phyloP scores from a whole-genome alignment of 2,113 vertebrate genomes.

The Eidolon helvum region DNA sequence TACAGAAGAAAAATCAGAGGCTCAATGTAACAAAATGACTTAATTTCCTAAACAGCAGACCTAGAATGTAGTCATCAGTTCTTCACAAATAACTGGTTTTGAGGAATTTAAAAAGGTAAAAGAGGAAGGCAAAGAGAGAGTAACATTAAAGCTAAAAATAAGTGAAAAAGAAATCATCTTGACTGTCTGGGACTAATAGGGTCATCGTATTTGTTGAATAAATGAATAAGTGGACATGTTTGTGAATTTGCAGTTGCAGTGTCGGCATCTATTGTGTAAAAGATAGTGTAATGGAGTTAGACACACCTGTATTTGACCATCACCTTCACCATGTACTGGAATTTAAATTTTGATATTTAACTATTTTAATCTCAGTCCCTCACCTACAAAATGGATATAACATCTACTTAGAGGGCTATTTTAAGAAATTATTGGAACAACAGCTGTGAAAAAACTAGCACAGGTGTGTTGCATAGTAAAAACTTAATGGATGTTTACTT shows the following conservation, averaged over 20 bases:
- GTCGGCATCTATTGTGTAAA: background rate
- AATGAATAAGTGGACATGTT: background rate
- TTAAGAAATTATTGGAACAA: background rate
- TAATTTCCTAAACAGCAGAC: background rate
- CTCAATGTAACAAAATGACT: background rate
- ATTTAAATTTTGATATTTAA: background rate
- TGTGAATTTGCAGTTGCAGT: background rate
- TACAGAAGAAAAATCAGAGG: background rate
- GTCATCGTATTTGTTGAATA: background rate
- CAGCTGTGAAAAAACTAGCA: background rate
- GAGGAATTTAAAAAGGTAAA: background rate
- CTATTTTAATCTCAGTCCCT: background rate
- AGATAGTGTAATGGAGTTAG: background rate
- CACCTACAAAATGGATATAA: background rate
- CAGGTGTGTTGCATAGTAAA: background rate
- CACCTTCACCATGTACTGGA: background rate
- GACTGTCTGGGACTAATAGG: background rate
- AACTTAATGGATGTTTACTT: background rate
- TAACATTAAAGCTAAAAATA: background rate
- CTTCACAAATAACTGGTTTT: background rate
- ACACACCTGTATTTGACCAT: background rate
- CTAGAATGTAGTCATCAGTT: background rate
- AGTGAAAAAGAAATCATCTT: background rate
- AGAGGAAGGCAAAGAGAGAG: background rate
- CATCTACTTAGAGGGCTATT: background rate